phyloP scores from a whole-genome alignment of 2,888 invertebrate species.

The Lepidocyrtoides sp. region DNA sequence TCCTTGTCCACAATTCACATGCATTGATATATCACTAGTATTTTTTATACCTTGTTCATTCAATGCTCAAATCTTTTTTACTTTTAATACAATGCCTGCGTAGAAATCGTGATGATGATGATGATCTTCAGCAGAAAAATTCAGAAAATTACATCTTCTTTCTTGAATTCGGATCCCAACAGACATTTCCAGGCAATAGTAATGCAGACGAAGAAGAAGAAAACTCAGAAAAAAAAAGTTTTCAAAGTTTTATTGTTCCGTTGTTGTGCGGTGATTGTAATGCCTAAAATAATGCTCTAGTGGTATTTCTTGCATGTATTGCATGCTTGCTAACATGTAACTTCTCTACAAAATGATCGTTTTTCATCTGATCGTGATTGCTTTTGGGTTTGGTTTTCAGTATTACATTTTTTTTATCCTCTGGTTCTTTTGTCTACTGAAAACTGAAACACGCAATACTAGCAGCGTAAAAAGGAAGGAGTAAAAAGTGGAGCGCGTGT shows the following conservation, averaged over 20 bases:
- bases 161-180: not conserved
- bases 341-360: not conserved
- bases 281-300: not conserved
- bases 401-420: too few relatives aligned
- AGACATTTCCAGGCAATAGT: not conserved
- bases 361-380: slow-evolving; percentile 41
- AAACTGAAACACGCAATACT: not conserved
- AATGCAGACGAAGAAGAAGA: too few relatives aligned
- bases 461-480: too few relatives aligned
- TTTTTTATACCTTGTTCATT: too few relatives aligned
- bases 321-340: too few relatives aligned
- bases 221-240: not conserved
- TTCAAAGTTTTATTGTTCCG: not conserved
- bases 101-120: not conserved
- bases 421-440: not conserved
- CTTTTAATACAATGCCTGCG: not conserved
- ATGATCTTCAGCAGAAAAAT: not conserved
- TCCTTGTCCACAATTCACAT: too few relatives aligned
- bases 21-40: too few relatives aligned
- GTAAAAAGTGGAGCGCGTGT: too few relatives aligned
- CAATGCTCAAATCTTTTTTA: too few relatives aligned
- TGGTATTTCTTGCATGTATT: not conserved
- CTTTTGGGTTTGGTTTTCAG: slow-evolving; percentile 11
- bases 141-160: not conserved
- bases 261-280: not conserved